Evolutionary conservation across 2,888 invertebrate species (phyloP), one percentile per base, ranked within the genome.

Genomic region (Macrophya alboannulata): DNA sequence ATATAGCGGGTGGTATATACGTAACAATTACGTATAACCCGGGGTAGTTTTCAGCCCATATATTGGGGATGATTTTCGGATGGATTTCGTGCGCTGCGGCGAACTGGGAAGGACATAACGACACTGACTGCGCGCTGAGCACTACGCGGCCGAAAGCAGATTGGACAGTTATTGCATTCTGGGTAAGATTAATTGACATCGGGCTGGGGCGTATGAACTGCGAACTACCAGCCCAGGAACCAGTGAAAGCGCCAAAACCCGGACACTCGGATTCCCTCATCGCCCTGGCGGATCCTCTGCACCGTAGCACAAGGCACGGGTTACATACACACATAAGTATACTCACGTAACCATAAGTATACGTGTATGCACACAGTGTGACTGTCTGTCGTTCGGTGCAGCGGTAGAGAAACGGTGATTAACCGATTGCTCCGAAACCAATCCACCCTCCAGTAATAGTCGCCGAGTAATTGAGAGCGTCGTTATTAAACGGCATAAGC

Each of bases 131-230:
- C 89, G 72, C 84, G 55, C 72, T 68, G 59, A 84, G 87, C 90
- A 89, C 92, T 65, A 31, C 15, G 81, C 31, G 91, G 92, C 91
- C 91, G 90, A 90, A 89, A 89, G 90, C 93, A 92, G 93, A 93
- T 93, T 92, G 93, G 93, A 93, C 93, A 93, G 93, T 93, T 93
- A 93, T 93, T 93, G 93, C 93, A 93, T 93, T 93, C 93, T 93
- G 92, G 91, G 91, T 91, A 93, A 93, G 93, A 93, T 93, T 93
- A 93, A 93, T 93, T 92, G 93, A 91, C 90, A 90, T 89, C 90
- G 91, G 91, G 77, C 51, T 25, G 77, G 31, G 77, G 72, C 45
- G 21, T 74, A 55, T 55, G 77, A 77, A 55, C 68, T 68, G 68
- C 37, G 68, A 68, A 68, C 68, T 68, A 68, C 37, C 40, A 62